phyloP scores from a whole-genome alignment of 2,113 vertebrate genomes.

The Melanocharis versteri region DNA sequence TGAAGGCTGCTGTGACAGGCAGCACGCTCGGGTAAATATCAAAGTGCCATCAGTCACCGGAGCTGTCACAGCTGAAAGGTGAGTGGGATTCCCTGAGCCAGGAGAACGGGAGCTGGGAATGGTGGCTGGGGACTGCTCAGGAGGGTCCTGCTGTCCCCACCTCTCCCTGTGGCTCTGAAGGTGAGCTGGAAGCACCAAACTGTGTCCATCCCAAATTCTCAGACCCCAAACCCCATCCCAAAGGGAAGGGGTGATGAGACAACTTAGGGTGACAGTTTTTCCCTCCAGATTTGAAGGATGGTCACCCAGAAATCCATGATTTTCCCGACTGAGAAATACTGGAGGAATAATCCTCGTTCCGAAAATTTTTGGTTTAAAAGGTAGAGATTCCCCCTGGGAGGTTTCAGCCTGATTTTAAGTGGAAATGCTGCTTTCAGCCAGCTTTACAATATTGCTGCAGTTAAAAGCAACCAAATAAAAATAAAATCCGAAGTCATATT shows the following conservation, averaged over 20 bases:
- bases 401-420: constrained; percentile 14
- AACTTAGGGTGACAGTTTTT: neutral
- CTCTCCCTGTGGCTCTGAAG: neutral
- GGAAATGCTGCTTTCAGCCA: neutral
- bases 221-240: fast-evolving
- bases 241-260: neutral
- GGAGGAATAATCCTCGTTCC: neutral
- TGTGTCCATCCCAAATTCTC: neutral
- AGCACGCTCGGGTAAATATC: neutral
- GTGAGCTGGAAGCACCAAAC: neutral
- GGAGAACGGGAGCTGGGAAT: neutral
- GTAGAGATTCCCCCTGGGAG: neutral
- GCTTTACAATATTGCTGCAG: neutral
- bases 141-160: neutral
- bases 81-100: neutral
- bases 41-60: neutral
- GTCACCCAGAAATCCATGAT: neutral
- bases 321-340: neutral
- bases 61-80: neutral
- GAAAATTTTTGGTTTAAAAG: neutral
- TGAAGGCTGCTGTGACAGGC: neutral
- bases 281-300: neutral
- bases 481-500: neutral
- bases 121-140: neutral
- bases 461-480: constrained; percentile 26